Evolutionary conservation across 1,140 invertebrate species (phyloP).

Genomic region (Bombus fervidus): DNA sequence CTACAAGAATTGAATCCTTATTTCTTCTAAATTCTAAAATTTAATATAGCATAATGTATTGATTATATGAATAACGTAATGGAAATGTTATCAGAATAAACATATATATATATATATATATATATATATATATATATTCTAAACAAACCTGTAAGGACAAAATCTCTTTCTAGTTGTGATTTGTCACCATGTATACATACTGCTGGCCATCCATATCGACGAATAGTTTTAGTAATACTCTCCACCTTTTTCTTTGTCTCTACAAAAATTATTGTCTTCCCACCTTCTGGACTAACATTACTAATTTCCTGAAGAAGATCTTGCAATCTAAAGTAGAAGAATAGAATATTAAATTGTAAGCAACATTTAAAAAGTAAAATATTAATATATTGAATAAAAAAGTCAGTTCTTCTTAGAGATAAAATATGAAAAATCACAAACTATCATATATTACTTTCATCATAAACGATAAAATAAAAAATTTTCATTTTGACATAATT

Average conservation of each 20-base stretch:
- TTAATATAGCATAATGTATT: background rate
- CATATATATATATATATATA: background rate
- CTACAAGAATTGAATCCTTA: conserved; percentile 95
- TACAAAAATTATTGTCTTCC: conserved; percentile 98
- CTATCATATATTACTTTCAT: conserved; percentile 74
- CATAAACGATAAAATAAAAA: conserved; percentile 52
- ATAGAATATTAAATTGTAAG: conserved; percentile 47
- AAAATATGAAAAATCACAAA: conserved; percentile 74
- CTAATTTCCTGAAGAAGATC: conserved; percentile 94
- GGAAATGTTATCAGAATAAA: background rate
- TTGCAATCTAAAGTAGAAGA: conserved; percentile 86
- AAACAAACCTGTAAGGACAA: conserved; percentile 90
- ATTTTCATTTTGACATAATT: background rate
- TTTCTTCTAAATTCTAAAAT: conserved; percentile 95
- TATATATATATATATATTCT: background rate
- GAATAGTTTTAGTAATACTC: conserved; percentile 94
- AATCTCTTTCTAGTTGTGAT: conserved; percentile 97
- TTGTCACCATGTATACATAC: conserved; percentile 99
- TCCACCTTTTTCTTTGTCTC: conserved; percentile 99
- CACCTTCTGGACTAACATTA: conserved; percentile 91
- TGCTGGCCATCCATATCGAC: conserved; percentile 94
- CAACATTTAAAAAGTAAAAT: conserved; percentile 4
- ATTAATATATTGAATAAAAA: background rate
- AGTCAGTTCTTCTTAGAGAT: conserved; percentile 89
- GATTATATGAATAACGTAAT: conserved; percentile 31